These are phyloP conservation scores for Amorpha juglandis DNA, from an alignment of 2,888 invertebrate genomes.

Conservation along the genomic window DNA sequence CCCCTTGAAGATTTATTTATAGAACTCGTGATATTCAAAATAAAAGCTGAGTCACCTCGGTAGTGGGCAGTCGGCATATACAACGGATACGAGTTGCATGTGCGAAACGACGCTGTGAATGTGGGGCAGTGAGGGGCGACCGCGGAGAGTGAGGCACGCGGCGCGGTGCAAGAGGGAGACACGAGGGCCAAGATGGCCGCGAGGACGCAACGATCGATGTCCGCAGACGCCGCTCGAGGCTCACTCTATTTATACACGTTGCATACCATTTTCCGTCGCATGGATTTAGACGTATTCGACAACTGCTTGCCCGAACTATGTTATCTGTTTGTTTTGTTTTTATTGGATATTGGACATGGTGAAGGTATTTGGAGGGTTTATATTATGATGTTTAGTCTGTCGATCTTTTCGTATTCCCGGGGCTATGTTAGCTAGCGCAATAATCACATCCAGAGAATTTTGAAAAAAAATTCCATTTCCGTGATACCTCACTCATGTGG, in stretches of 20 bases:
- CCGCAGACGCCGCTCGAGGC: slow-evolving; percentile 79
- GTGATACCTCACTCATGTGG: too few relatives aligned
- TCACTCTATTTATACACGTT: slow-evolving; percentile 79
- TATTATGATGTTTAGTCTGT: background rate
- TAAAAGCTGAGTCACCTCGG: slow-evolving; percentile 42
- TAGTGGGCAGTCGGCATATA: slow-evolving; percentile 33
- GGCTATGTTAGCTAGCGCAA: too few relatives aligned
- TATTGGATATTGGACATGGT: background rate
- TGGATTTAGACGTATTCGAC: slow-evolving; percentile 42
- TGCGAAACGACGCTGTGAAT: slow-evolving; percentile 78
- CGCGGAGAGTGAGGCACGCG: slow-evolving; percentile 65
- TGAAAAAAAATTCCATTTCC: too few relatives aligned
- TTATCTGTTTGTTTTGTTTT: background rate
- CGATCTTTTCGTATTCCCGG: too few relatives aligned
- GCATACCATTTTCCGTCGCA: slow-evolving; percentile 71
- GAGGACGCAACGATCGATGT: slow-evolving; percentile 83
- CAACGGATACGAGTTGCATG: slow-evolving; percentile 57
- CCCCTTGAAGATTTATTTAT: slow-evolving; percentile 1
- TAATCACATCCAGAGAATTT: too few relatives aligned
- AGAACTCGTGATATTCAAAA: slow-evolving; percentile 1
- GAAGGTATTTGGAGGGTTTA: background rate
- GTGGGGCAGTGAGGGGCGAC: slow-evolving; percentile 79
- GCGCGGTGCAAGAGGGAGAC: slow-evolving; percentile 74
- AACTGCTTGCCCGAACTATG: background rate
- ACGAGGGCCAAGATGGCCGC: slow-evolving; percentile 83